Conservation (phyloP, 1,140 invertebrate species). For the Chironomus striatipennis region DNA sequence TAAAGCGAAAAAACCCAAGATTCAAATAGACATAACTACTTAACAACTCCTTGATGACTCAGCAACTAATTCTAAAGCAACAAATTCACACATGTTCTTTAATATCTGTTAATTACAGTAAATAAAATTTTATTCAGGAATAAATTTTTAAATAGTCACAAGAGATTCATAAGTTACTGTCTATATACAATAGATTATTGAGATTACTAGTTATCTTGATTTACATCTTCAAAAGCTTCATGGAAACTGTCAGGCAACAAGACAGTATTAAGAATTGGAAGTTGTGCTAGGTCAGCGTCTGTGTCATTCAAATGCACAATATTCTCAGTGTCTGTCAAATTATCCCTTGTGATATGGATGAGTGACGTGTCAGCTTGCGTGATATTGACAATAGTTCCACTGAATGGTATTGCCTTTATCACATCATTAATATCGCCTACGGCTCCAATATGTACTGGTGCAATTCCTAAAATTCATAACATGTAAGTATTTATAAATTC, state of each 20-base stretch:
- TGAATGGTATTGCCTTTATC: slow-evolving; percentile 36
- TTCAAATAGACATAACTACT: too few relatives aligned
- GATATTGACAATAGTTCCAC: slow-evolving; percentile 40
- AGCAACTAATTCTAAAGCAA: too few relatives aligned
- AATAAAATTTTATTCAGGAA: too few relatives aligned
- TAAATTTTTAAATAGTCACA: too few relatives aligned
- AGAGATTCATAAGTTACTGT: too few relatives aligned
- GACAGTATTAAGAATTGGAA: background rate
- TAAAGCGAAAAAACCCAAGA: too few relatives aligned
- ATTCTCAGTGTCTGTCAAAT: slow-evolving; percentile 32
- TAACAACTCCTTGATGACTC: too few relatives aligned
- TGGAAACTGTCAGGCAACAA: background rate
- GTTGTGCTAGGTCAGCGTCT: background rate
- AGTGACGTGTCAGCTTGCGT: slow-evolving; percentile 39
- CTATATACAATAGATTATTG: too few relatives aligned
- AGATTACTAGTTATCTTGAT: background rate
- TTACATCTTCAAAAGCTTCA: background rate
- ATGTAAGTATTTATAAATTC: too few relatives aligned
- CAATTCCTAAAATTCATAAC: slow-evolving; percentile 33
- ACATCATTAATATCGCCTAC: slow-evolving; percentile 37
- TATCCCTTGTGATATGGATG: slow-evolving; percentile 36
- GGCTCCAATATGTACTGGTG: slow-evolving; percentile 42
- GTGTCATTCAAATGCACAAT: slow-evolving; percentile 31
- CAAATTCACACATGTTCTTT: too few relatives aligned
- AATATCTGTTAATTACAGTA: too few relatives aligned